These are phyloP conservation scores for Samia ricini DNA, from an alignment of 1,140 invertebrate genomes.

Conservation along the genomic window DNA sequence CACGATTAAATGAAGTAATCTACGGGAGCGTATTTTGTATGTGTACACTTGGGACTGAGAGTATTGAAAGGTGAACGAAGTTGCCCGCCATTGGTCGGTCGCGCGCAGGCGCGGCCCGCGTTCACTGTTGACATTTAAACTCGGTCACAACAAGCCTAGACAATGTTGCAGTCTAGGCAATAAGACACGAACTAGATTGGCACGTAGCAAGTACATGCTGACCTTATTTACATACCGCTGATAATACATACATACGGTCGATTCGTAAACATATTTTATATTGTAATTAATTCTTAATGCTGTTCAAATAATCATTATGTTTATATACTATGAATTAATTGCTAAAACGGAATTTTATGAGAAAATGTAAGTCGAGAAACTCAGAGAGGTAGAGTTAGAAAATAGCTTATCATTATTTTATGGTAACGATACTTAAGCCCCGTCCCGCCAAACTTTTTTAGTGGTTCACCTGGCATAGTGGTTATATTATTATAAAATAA, in stretches of 20 bases:
- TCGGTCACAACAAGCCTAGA: background rate
- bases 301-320: no score
- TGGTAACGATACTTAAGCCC: no score
- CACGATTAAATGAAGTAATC: no score
- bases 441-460: no score
- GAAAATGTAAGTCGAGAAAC: no score
- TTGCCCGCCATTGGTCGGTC: background rate
- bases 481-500: no score
- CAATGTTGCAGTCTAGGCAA: background rate
- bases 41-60: background rate
- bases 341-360: no score
- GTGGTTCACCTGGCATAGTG: no score
- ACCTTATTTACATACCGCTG: background rate
- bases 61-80: background rate
- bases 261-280: background rate
- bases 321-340: no score
- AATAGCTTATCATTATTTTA: no score
- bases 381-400: no score
- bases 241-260: background rate
- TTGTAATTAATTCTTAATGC: no score
- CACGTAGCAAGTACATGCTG: background rate
- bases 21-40: background rate
- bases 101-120: background rate
- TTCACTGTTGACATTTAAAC: conserved; percentile 1
- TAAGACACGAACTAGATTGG: background rate